Evolutionary conservation across 2,113 vertebrate species (phyloP).

Genomic region (Myotis davidii): DNA sequence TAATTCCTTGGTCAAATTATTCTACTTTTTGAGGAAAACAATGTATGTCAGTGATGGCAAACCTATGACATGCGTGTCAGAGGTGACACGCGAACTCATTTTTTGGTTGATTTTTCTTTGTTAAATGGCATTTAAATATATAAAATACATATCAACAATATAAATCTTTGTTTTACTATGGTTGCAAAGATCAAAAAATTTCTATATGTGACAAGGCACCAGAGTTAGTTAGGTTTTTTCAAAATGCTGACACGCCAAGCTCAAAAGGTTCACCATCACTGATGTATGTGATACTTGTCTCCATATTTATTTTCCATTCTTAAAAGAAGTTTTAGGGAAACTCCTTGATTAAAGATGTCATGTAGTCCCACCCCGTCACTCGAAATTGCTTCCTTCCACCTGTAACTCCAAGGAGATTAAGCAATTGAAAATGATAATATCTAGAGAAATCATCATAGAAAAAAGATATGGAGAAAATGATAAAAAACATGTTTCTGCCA

Average conservation of each 20-base stretch:
- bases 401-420: constrained; percentile 28
- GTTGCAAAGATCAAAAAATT: too few relatives aligned
- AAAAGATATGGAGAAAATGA: not conserved
- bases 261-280: too few relatives aligned
- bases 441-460: not conserved
- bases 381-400: not conserved
- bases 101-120: too few relatives aligned
- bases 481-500: not conserved
- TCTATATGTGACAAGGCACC: too few relatives aligned
- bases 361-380: not conserved
- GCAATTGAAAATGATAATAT: constrained; percentile 7
- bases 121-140: too few relatives aligned
- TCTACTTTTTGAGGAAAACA: not conserved
- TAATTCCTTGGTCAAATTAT: not conserved
- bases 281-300: not conserved
- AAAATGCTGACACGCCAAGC: too few relatives aligned
- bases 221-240: too few relatives aligned
- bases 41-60: not conserved
- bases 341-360: not conserved
- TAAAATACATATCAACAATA: too few relatives aligned
- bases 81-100: too few relatives aligned
- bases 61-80: too few relatives aligned
- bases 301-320: not conserved
- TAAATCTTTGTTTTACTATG: too few relatives aligned
- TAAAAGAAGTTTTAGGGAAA: not conserved